Base-by-base conservation (phyloP, 2,113 vertebrate genomes). In the Amia ocellicauda region DNA sequence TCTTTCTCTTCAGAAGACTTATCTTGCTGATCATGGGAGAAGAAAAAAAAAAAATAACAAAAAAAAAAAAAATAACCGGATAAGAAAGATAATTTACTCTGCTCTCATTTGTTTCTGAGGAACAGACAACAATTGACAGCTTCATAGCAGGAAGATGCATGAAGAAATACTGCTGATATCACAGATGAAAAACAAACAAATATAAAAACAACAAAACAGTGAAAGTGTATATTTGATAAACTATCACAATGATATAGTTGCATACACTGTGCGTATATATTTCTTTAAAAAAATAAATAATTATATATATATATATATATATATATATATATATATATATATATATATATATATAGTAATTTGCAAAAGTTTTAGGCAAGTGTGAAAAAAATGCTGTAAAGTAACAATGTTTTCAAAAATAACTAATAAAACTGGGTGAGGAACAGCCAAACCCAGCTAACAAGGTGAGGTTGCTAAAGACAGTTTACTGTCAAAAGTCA, bases 1-100 rank as follows among this genome's bases (percentile, higher is more conserved):
- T 89, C 84, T 82, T 68, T 76, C 80, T 78, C 82, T 81, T 83
- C 83, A 79, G 77, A 83, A 81, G 76, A 75, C 75, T 86, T 86
- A 87, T 87, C 87, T 83, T 82, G 70, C 79, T 83, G 83, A 88
- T 86, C 84, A 72, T 45, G 74, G 80, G 81, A 74, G 68, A 73
- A 79, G 69, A 82, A 74, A 71, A 68, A 66, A 70, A 51, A 66
- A 70, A 64, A 74, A 47, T 24, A 58, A 58, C 56, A 73, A 74
- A 74, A 78, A 82, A 80, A 77, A 86, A 85, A 84, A 81, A 85
- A 80, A 74, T 66, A 58, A 78, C 82, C 60, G 80, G 80, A 84
- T 81, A 78, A 87, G 66, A 79, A 74, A 82, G 83, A 85, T 86
- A 83, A 84, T 80, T 78, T 80, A 77, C 76, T 75, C 74, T 80